Conservation (phyloP, 2,113 vertebrate species). For the Cygnus buccinator region DNA sequence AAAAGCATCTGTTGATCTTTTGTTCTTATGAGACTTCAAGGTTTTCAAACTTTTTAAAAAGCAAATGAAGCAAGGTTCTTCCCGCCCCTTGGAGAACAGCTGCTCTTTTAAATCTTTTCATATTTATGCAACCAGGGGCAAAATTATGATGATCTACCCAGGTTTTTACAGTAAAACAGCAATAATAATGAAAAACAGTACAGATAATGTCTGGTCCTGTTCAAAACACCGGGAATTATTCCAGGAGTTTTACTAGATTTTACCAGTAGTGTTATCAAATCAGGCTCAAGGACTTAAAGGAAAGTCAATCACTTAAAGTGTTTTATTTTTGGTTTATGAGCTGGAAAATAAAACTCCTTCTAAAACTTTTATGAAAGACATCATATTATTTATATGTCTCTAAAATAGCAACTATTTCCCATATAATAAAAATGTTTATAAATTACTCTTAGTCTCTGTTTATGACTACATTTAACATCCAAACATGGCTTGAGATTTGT, state of each 20-base stretch:
- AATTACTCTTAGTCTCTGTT: background rate
- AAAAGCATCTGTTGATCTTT: background rate
- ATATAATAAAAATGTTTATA: slow-evolving; percentile 9
- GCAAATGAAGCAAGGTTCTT: background rate
- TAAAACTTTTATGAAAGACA: slow-evolving; percentile 7
- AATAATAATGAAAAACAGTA: background rate
- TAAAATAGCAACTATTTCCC: slow-evolving; percentile 21
- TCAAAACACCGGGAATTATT: slow-evolving; percentile 10
- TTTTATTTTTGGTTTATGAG: slow-evolving; percentile 40
- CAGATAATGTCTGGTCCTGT: background rate
- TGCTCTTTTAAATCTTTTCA: background rate
- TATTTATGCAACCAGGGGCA: background rate
- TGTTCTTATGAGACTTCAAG: background rate
- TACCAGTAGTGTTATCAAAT: background rate
- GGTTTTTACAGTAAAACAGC: background rate
- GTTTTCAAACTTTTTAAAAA: background rate
- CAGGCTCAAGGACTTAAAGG: background rate
- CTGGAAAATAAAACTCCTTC: slow-evolving; percentile 13
- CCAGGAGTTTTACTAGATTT: slow-evolving; percentile 5
- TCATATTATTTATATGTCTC: background rate
- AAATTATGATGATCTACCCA: background rate
- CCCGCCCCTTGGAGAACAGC: background rate
- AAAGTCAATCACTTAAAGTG: slow-evolving; percentile 14
- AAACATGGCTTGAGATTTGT: background rate
- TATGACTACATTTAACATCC: background rate